Conservation (phyloP, 1,140 invertebrate genomes). For the Drosophila oshimai region DNA sequence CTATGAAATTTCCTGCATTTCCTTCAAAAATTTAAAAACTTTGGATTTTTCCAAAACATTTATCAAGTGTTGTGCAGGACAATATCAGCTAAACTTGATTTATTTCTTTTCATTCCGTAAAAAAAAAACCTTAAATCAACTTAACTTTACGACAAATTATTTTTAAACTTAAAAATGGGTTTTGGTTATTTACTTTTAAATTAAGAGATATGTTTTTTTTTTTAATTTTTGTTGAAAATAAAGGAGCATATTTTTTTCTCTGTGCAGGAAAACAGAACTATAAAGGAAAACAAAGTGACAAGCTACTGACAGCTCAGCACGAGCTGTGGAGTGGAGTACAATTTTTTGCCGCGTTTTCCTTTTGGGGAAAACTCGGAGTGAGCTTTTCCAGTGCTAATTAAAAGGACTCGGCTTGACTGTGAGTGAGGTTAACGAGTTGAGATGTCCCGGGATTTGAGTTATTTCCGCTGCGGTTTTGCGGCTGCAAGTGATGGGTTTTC, state of each 20-base stretch:
- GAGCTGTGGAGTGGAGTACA: not conserved
- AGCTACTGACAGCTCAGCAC: not conserved
- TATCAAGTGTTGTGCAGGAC: too few species aligned
- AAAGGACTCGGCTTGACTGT: not conserved
- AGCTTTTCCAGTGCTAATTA: not conserved
- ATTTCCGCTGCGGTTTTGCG: conserved; percentile 9
- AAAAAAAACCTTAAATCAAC: too few species aligned
- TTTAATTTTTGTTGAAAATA: not conserved
- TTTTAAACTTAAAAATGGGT: too few species aligned
- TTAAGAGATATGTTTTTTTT: not conserved
- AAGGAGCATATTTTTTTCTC: not conserved
- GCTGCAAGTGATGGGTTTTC: conserved; percentile 5
- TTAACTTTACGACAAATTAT: too few species aligned
- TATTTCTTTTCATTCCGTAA: too few species aligned
- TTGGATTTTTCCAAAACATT: not conserved
- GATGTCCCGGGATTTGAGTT: not conserved
- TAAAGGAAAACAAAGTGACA: not conserved
- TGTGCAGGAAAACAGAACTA: not conserved
- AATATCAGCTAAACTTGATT: too few species aligned
- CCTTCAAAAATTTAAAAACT: conserved; percentile 1
- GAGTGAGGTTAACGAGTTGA: not conserved
- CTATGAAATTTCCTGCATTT: not conserved
- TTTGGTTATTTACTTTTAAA: too few species aligned
- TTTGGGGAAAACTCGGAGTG: not conserved
- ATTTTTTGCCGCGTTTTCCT: conserved; percentile 2